Evolutionary conservation across 2,797 vertebrate species (phyloP), one percentile per base, ranked within the genome.

Genomic region (Semaprochilodus insignis): DNA sequence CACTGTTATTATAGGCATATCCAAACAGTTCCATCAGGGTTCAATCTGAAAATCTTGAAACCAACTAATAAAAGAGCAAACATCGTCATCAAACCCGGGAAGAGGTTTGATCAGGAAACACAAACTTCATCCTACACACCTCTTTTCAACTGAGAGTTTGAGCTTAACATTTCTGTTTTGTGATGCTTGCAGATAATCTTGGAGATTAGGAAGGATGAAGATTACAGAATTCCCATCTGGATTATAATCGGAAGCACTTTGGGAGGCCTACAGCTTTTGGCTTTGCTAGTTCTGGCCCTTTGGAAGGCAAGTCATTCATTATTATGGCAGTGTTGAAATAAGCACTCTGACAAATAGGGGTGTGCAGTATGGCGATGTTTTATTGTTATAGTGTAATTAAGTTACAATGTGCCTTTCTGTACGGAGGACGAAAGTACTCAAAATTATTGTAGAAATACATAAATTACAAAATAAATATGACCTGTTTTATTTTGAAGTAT

Each of bases 221-320:
- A 96, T 25, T 93, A 88, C 0, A 90, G 89, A 15, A 81, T 99
- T 74, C 96, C 97, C 11, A 83, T 96, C 86, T 98, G 97, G 97
- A 96, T 99, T 83, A 95, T 99, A 55, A 88, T 99, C 27, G 97
- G 96, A 2, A 99, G 98, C 91, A 94, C 95, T 0, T 78, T 98
- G 19, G 98, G 97, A 3, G 98, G 98, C 0, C 93, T 99, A 79
- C 92, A 98, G 88, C 95, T 99, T 6, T 92, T 99, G 77, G 96
- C 95, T 1, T 89, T 99, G 77, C 93, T 99, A 0, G 94, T 98
- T 13, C 94, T 99, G 1, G 95, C 84, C 0, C 93, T 99, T 27
- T 99, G 97, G 97, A 97, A 97, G 97, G 98, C 97, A 88, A 91
- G 77, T 25, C 59, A 40, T 57, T 60, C 34, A 40, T 71, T 40